A percentile compares a stretch with the other conserved stretches of the same genome.
Evolutionary conservation across 2,888 invertebrate species (phyloP).

Genomic region (Drosophila peninsularis): DNA sequence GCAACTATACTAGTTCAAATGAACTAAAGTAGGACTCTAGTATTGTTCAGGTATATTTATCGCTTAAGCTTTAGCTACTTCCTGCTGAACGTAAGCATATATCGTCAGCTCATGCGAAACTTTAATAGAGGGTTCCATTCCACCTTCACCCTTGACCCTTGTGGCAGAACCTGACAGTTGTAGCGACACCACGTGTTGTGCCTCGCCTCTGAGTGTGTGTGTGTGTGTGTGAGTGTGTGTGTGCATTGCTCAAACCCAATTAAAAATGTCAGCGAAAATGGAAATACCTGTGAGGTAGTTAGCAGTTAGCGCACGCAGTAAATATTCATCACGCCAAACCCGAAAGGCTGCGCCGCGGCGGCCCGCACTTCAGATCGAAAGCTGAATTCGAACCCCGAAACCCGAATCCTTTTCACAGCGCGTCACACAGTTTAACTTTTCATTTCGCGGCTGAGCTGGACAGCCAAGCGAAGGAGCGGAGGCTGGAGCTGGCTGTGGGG

Average conservation of each 20-base stretch:
- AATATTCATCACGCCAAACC: slow-evolving; percentile 80
- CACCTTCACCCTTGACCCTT: slow-evolving; percentile 1
- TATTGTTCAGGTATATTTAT: no score
- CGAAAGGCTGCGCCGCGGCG: slow-evolving; percentile 4
- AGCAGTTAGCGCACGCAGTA: slow-evolving; percentile 79
- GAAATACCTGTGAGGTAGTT: slow-evolving; percentile 81
- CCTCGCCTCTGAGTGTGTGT: slow-evolving; percentile 4
- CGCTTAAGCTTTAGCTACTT: background rate
- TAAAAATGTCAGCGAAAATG: slow-evolving; percentile 77
- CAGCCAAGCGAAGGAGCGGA: slow-evolving; percentile 5
- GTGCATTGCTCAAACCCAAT: slow-evolving; percentile 74
- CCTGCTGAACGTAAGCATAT: background rate
- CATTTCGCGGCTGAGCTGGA: slow-evolving; percentile 64
- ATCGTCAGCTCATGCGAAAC: slow-evolving; percentile 18
- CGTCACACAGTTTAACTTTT: slow-evolving; percentile 80
- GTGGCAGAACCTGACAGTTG: slow-evolving; percentile 47
- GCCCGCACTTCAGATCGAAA: slow-evolving; percentile 19
- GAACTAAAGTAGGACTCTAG: no score
- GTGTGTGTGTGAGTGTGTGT: slow-evolving; percentile 36
- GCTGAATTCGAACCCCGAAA: slow-evolving; percentile 16
- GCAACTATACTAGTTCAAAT: no score
- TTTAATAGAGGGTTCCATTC: slow-evolving; percentile 50
- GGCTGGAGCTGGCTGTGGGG: background rate
- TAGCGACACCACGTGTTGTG: slow-evolving; percentile 22
- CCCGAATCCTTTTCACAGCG: slow-evolving; percentile 35